Evolutionary conservation across 2,113 vertebrate genomes (phyloP), one percentile per base, ranked within the genome.

Genomic region (Pteruthius melanotis): DNA sequence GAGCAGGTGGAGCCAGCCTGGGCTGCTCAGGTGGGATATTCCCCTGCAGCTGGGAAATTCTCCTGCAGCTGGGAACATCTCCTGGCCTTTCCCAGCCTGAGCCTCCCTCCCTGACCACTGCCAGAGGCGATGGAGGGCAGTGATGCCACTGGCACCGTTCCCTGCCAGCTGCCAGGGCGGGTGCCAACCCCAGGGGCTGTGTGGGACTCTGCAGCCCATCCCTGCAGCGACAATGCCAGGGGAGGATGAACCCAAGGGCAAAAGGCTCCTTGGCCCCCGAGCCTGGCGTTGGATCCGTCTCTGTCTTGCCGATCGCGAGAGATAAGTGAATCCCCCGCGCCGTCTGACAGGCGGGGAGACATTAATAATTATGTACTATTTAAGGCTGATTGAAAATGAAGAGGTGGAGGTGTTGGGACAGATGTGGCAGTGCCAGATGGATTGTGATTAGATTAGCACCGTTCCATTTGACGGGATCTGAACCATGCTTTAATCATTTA

Each of bases 391-490:
- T 97, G 97, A 96, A 97, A 97, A 97, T 95, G 97, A 97, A 97
- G 97, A 97, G 96, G 97, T 97, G 97, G 97, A 97, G 97, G 97
- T 97, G 97, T 97, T 97, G 97, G 96, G 96, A 96, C 96, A 97
- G 97, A 97, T 97, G 97, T 97, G 97, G 97, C 97, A 97, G 95
- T 97, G 94, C 97, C 96, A 97, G 97, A 97, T 97, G 96, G 97
- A 97, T 97, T 97, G 96, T 97, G 96, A 97, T 97, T 97, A 96
- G 97, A 97, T 97, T 97, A 97, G 97, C 95, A 96, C 88, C 93
- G 95, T 97, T 97, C 96, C 95, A 97, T 97, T 95, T 97, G 97
- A 97, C 87, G 95, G 95, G 94, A 96, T 96, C 91, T 95, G 95
- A 97, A 90, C 95, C 95, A 91, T 95, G 94, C 94, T 97, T 97